Percentiles rank a stretch among this genome's conserved stretches.
These are phyloP conservation scores for Byasa hedistus DNA, from an alignment of 2,888 invertebrate genomes.

Conservation along the genomic window DNA sequence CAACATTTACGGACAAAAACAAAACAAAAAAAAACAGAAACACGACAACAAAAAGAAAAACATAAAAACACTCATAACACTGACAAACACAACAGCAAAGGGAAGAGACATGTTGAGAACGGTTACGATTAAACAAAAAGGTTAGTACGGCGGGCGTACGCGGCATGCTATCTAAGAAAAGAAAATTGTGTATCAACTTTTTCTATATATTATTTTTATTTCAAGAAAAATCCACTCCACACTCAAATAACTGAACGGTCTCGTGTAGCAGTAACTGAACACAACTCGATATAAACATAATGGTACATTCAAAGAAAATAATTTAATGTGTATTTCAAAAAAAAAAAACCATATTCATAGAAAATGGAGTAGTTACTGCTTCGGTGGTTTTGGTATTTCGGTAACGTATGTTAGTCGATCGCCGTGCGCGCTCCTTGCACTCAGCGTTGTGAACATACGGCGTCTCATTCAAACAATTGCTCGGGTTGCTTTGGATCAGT, in stretches of 20 bases:
- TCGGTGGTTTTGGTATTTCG: conserved; percentile 43
- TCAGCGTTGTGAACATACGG: conserved; percentile 45
- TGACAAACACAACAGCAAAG: conserved; percentile 72
- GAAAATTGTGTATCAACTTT: conserved; percentile 42
- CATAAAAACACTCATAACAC: conserved; percentile 54
- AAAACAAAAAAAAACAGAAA: conserved; percentile 50
- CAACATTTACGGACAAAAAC: conserved; percentile 68
- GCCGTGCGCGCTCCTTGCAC: conserved; percentile 47
- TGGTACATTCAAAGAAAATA: conserved; percentile 50
- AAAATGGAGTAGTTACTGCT: conserved; percentile 60
- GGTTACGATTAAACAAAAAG: conserved; percentile 38
- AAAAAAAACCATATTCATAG: conserved; percentile 15
- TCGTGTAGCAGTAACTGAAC: conserved; percentile 70
- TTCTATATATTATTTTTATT: conserved; percentile 39
- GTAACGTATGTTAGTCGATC: conserved; percentile 65
- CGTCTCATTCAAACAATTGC: conserved; percentile 50
- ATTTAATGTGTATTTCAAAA: conserved; percentile 35
- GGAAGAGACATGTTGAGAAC: conserved; percentile 55
- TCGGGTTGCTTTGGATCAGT: conserved; percentile 64
- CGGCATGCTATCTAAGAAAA: conserved; percentile 68
- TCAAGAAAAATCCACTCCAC: conserved; percentile 77
- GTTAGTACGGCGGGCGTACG: conserved; percentile 66
- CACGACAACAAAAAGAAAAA: conserved; percentile 50
- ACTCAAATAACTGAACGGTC: conserved; percentile 66
- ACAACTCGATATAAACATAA: conserved; percentile 57